phyloP scores from a whole-genome alignment of 2,113 vertebrate genomes.

The Onychostruthus taczanowskii region DNA sequence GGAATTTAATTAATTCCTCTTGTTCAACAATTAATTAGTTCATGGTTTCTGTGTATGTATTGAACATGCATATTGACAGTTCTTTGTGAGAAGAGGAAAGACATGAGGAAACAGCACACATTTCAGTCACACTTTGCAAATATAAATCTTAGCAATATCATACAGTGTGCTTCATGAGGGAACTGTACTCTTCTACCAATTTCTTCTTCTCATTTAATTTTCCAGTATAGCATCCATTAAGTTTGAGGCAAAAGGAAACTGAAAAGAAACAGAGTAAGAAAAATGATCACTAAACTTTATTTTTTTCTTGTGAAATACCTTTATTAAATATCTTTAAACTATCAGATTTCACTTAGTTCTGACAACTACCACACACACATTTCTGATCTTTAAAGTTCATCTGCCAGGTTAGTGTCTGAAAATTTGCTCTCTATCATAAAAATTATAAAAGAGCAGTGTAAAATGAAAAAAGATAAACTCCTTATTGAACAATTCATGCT shows the following conservation, averaged over 20 bases:
- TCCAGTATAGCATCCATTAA: conserved; percentile 85
- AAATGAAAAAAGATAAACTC: conserved; percentile 82
- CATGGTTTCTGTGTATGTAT: conserved; percentile 41
- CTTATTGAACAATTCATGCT: conserved; percentile 83
- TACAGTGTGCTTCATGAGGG: conserved; percentile 76
- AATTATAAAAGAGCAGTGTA: conserved; percentile 75
- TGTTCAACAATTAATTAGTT: conserved; percentile 66
- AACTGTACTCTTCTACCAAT: conserved; percentile 85
- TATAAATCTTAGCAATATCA: conserved; percentile 11
- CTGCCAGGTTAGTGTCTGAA: conserved; percentile 59
- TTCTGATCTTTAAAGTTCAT: conserved; percentile 67
- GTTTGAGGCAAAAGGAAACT: conserved; percentile 87
- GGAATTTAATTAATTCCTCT: conserved; percentile 57
- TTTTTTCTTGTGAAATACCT: conserved; percentile 57
- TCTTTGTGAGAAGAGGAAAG: neutral
- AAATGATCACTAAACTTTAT: conserved; percentile 53
- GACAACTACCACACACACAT: conserved; percentile 19
- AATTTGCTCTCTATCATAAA: conserved; percentile 75
- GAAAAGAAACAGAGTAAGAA: conserved; percentile 74
- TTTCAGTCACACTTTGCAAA: conserved; percentile 19
- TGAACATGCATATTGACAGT: conserved; percentile 47
- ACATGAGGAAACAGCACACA: neutral
- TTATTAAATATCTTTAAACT: conserved; percentile 55
- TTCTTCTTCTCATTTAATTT: conserved; percentile 91
- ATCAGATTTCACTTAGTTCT: conserved; percentile 66